Evolutionary conservation across 2,797 vertebrate species (phyloP), one percentile per base, ranked within the genome.

Genomic region (Aulostomus chinensis): DNA sequence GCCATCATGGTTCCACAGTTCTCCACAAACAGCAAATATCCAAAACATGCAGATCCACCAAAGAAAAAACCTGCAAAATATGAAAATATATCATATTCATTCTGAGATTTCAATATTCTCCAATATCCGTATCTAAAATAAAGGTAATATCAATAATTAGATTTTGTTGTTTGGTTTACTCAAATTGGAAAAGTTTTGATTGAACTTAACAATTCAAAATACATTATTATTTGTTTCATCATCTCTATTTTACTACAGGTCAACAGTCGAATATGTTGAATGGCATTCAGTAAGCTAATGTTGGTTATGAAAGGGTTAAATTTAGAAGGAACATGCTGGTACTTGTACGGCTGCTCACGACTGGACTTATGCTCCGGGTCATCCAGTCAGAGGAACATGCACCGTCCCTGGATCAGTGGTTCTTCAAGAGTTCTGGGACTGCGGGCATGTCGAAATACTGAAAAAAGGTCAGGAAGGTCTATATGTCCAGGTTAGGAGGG

Each of bases 31-130:
- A 59, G 36, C 54, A 29, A 73, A 69, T 66, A 72, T 73, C 75
- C 40, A 69, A 81, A 86, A 85, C 86, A 81, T 83, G 81, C 88
- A 87, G 78, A 75, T 84, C 78, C 75, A 86, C 77, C 61, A 40
- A 4, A 22, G 67, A 87, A 79, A 39, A 50, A 74, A 76, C 76
- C 76, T 70, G 85, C 65, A 85, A 86, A 78, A 86, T 89, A 90
- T 82, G 64, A 86, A 87, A 90, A 89, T 88, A 82, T 68, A 86
- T 80, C 71, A 76, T 80, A 74, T 79, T 66, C 68, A 67, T 66
- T 77, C 76, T 50, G 58, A 64, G 54, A 61, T 76, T 31, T 75
- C 65, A 30, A 40, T 75, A 61, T 72, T 68, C 64, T 69, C 71
- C 56, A 52, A 45, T 55, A 64, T 74, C 73, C n/a, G n/a, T n/a